Conservation (phyloP, 2,888 invertebrate genomes). For the Hypena proboscidalis region DNA sequence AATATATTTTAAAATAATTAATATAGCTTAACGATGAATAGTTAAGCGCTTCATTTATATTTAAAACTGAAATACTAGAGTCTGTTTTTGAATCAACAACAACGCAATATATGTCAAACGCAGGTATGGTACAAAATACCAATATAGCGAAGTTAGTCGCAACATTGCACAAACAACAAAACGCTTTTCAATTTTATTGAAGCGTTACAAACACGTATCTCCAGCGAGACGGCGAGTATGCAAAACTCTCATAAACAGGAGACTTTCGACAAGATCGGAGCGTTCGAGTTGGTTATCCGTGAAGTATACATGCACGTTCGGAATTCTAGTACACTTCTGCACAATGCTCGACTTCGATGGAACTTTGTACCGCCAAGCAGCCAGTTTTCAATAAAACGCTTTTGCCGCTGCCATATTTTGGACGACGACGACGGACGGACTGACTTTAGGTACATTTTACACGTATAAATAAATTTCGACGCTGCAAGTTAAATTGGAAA, state of each 20-base stretch:
- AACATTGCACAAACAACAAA: conserved; percentile 9
- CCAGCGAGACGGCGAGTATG: conserved; percentile 16
- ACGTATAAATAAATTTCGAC: conserved; percentile 53
- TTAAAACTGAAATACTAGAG: background rate
- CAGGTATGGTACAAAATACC: conserved; percentile 4
- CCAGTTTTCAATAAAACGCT: conserved; percentile 58
- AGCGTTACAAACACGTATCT: conserved; percentile 17
- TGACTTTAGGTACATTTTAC: conserved; percentile 59
- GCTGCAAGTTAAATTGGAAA: conserved; percentile 43
- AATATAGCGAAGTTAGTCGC: conserved; percentile 4
- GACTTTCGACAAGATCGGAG: conserved; percentile 30
- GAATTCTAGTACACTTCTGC: conserved; percentile 56
- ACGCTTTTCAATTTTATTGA: conserved; percentile 15
- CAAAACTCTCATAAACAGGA: conserved; percentile 24
- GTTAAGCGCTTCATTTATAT: background rate
- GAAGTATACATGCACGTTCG: conserved; percentile 60
- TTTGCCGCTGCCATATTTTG: conserved; percentile 51
- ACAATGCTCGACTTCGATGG: conserved; percentile 53
- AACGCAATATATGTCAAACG: background rate
- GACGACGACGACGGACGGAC: too few relatives aligned
- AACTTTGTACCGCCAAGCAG: conserved; percentile 40
- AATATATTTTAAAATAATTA: too few relatives aligned
- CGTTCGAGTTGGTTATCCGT: conserved; percentile 51
- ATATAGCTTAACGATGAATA: background rate
- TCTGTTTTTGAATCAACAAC: background rate